Evolutionary conservation across 2,888 invertebrate genomes (phyloP), one percentile per base, ranked within the genome.

Genomic region (Clanis bilineata): DNA sequence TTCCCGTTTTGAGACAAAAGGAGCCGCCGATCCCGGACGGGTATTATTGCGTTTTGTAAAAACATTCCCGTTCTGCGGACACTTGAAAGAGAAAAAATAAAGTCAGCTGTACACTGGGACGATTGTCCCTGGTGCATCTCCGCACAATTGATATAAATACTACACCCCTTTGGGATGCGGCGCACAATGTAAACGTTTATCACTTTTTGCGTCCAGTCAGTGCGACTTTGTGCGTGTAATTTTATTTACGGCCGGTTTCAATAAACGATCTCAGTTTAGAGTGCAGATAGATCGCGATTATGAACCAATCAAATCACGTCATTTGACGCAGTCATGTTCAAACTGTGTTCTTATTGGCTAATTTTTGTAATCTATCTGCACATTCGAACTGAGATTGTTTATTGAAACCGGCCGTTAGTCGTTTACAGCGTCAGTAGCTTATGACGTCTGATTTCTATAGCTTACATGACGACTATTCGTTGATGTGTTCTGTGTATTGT

Each of bases 31-130:
- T 39, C 57, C 66, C 66, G 66, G 60, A 60, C 54, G 58, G 66
- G 67, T 69, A 69, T 77, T 80, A 81, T 82, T 82, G 75, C 78
- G 77, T 82, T 80, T 75, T 70, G 67, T 69, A 72, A 76, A 76
- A 75, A 73, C 69, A 66, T 68, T 69, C 56, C 61, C 28, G 56
- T 59, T 67, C 68, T 71, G 70, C 68, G 70, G 67, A 69, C 59
- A 61, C 64, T 67, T 66, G 62, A 65, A 65, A 65, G 68, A 67
- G 63, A 63, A 65, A 60, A 63, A 61, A 58, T 62, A 70, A 72
- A 51, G 51, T 51, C 51, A 51, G 51, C 64, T 67, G 66, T 57
- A 54, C 56, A 56, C 59, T 64, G 65, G 61, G 67, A 64, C 64
- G 67, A 66, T 69, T 67, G 66, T 68, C 62, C 63, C 62, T 45